Evolutionary conservation across 2,797 vertebrate genomes (phyloP).

Genomic region (Galaxias olidus): DNA sequence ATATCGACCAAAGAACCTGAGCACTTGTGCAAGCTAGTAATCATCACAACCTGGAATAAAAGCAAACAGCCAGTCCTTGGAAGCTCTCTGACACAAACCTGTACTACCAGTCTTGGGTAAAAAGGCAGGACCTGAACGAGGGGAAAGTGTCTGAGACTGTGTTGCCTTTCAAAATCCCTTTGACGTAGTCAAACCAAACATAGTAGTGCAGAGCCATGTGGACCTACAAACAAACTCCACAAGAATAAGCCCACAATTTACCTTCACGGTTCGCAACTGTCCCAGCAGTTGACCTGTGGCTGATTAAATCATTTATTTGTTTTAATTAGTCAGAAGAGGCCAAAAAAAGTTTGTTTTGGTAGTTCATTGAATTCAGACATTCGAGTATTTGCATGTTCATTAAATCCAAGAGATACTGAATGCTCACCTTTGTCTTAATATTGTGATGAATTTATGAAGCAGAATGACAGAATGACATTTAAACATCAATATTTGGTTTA

Average conservation of each 20-base stretch:
- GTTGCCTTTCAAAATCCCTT: constrained; percentile 25
- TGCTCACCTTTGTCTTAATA: background rate
- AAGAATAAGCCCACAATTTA: no score
- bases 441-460: constrained; percentile 1
- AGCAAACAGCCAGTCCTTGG: constrained; percentile 40
- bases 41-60: constrained; percentile 42
- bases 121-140: constrained; percentile 11
- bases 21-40: constrained; percentile 39
- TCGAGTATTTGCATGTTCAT: background rate
- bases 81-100: constrained; percentile 54
- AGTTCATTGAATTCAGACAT: background rate
- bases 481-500: constrained; percentile 8
- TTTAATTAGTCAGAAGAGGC: background rate
- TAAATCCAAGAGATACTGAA: background rate
- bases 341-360: constrained; percentile 2
- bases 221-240: no score
- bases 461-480: constrained; percentile 2
- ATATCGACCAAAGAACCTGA: no score
- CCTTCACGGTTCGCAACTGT: background rate
- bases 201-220: background rate
- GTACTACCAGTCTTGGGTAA: constrained; percentile 56
- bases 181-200: constrained; percentile 6
- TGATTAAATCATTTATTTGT: constrained; percentile 10
- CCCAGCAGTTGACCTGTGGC: constrained; percentile 2
- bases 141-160: background rate